These are phyloP conservation scores for Tyrannus savana DNA, from an alignment of 2,113 vertebrate species.

Conservation along the genomic window DNA sequence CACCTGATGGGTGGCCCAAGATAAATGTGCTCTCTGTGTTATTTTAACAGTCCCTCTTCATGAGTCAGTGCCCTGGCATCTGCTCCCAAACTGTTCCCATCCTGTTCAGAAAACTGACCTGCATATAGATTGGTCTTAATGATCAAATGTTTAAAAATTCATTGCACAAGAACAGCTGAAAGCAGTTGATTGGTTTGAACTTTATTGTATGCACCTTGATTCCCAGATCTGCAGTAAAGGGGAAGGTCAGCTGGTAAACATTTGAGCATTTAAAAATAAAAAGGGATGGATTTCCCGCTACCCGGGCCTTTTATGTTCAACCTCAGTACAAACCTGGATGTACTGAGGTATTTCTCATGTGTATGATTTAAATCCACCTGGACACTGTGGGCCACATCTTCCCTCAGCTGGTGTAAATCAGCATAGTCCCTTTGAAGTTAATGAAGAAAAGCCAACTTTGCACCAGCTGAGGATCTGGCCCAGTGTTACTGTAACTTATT, in stretches of 20 bases:
- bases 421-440: slow-evolving; percentile 62
- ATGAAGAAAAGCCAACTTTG: slow-evolving; percentile 57
- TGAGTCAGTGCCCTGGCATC: slow-evolving; percentile 77
- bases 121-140: slow-evolving; percentile 85
- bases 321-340: slow-evolving; percentile 31
- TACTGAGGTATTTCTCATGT: slow-evolving; percentile 61
- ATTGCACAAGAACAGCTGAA: slow-evolving; percentile 84
- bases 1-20: slow-evolving; percentile 66
- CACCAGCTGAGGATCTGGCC: slow-evolving; percentile 53
- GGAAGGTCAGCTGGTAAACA: slow-evolving; percentile 84
- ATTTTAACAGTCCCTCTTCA: slow-evolving; percentile 70
- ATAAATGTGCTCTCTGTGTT: slow-evolving; percentile 69
- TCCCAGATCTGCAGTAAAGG: slow-evolving; percentile 79
- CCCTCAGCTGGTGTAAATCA: slow-evolving; percentile 69
- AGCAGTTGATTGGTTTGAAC: slow-evolving; percentile 84
- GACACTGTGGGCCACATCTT: slow-evolving; percentile 62
- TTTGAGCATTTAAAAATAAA: slow-evolving; percentile 80
- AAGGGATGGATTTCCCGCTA: slow-evolving; percentile 66
- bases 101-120: slow-evolving; percentile 82
- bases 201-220: slow-evolving; percentile 82
- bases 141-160: slow-evolving; percentile 84
- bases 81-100: slow-evolving; percentile 82
- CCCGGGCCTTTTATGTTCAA: slow-evolving; percentile 63
- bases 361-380: slow-evolving; percentile 59
- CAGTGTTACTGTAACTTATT: slow-evolving; percentile 46